These are phyloP conservation scores for Hemibagrus wyckioides DNA, from an alignment of 2,113 vertebrate genomes.

Conservation along the genomic window DNA sequence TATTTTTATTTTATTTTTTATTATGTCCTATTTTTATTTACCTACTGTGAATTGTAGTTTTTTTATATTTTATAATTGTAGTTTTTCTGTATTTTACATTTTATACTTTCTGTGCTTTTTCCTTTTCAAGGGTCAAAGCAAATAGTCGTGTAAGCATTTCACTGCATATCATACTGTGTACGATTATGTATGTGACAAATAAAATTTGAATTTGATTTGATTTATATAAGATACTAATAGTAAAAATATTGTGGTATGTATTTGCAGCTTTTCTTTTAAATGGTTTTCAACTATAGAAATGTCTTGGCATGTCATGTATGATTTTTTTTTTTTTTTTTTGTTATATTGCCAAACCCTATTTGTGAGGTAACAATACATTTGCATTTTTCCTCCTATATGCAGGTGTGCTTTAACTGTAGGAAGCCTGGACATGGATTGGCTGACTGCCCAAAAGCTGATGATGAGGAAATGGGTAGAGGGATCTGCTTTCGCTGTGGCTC, in stretches of 20 bases:
- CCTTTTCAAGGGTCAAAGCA: too few relatives aligned
- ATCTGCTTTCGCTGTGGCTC: conserved; percentile 97
- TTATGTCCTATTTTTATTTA: too few relatives aligned
- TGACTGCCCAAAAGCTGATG: conserved; percentile 87
- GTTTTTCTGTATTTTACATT: too few relatives aligned
- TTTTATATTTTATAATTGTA: too few relatives aligned
- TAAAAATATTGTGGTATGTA: background rate
- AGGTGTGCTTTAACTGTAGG: conserved; percentile 96
- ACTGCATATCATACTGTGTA: too few relatives aligned
- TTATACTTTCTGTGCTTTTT: too few relatives aligned
- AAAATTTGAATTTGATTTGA: too few relatives aligned
- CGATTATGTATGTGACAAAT: too few relatives aligned
- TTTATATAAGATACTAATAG: too few relatives aligned
- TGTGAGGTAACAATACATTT: background rate
- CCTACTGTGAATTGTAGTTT: too few relatives aligned
- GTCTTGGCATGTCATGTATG: background rate
- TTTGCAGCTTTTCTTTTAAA: background rate
- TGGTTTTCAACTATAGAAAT: background rate
- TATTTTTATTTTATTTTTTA: too few relatives aligned
- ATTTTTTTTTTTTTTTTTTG: background rate
- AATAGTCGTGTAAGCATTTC: too few relatives aligned
- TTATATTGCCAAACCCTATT: background rate
- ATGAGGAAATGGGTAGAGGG: conserved; percentile 86
- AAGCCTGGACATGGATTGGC: conserved; percentile 90
- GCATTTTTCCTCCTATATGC: background rate